Conservation (phyloP, 2,797 vertebrate species). For the Delichon dasypus region DNA sequence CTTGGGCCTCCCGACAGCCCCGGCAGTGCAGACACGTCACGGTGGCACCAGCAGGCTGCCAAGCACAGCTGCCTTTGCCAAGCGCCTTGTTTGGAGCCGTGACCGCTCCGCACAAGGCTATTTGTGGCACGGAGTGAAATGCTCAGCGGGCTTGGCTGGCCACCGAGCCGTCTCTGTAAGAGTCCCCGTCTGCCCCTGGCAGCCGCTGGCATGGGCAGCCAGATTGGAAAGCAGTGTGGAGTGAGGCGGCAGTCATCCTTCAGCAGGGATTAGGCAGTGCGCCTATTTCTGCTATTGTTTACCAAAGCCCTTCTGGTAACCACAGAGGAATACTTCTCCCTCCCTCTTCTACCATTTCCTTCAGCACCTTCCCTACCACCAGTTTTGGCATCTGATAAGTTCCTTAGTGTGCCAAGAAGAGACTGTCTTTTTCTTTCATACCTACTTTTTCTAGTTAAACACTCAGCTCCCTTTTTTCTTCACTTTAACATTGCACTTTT, state of each 20-base stretch:
- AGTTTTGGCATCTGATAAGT: not conserved
- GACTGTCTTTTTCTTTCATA: not conserved
- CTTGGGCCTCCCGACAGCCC: not conserved
- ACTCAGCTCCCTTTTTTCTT: not conserved
- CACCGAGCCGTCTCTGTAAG: constrained; percentile 58
- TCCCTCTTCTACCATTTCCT: not conserved
- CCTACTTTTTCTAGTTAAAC: not conserved
- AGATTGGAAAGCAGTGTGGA: not conserved
- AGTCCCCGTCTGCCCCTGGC: constrained; percentile 35
- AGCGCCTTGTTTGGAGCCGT: constrained; percentile 80
- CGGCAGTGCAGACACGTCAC: not conserved
- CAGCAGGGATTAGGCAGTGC: not conserved
- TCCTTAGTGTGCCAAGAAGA: not conserved
- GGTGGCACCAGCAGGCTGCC: not conserved
- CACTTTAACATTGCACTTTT: not conserved
- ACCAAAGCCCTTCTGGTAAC: not conserved
- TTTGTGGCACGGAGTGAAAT: constrained; percentile 79
- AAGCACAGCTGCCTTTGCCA: constrained; percentile 76
- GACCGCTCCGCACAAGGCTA: constrained; percentile 72
- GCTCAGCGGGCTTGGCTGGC: constrained; percentile 30
- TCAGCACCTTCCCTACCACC: not conserved
- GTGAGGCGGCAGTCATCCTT: not conserved
- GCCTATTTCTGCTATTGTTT: not conserved
- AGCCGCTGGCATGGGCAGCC: not conserved
- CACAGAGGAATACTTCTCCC: accelerated